Evolutionary conservation across 2,113 vertebrate species (phyloP), one percentile per base, ranked within the genome.

Genomic region (Bubalus kerabau): DNA sequence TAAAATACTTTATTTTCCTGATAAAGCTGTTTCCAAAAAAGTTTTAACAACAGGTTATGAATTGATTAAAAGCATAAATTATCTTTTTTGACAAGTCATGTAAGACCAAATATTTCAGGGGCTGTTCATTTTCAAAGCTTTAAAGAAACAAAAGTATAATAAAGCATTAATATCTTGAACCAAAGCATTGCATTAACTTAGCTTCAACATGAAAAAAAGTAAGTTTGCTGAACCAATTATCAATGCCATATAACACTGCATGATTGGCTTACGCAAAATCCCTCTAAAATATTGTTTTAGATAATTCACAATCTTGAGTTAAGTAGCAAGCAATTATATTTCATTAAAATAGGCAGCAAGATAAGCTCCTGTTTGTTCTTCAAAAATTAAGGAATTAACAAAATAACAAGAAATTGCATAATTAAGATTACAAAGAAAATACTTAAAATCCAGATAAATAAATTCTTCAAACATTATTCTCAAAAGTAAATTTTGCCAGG

Each of bases 301-400:
- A 81, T 64, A 32, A 86, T 23, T 15, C 19, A 96, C 56, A 90
- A 90, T 95, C 40, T 24, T 91, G 17, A 93, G 93, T 62, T 87
- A 83, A 92, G 85, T 64, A 91, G 26, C 46, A 4, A 36, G 52
- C 3, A 89, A 90, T 78, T 90, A 28, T 67, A 95, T 40, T 30
- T 95, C 64, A 91, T 81, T 87, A 87, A 94, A 87, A 74, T 84
- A 95, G 50, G n/a, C 23, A 93, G 3, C 52, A 91, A 94, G 24
- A 54, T 59, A 95, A 92, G 10, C 6, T 19, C 1, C 60, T 92
- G 71, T 46, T 60, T 84, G 30, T 82, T 78, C 32, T 83, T 93
- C 26, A 94, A 24, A 95, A 96, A 97, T 90, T 90, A 83, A 96
- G 64, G 93, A 93, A 94, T 93, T 90, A 93, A 96, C 24, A 83